Evolutionary conservation across 2,888 invertebrate species (phyloP).

Genomic region (Mesorhabditis spiculigera): DNA sequence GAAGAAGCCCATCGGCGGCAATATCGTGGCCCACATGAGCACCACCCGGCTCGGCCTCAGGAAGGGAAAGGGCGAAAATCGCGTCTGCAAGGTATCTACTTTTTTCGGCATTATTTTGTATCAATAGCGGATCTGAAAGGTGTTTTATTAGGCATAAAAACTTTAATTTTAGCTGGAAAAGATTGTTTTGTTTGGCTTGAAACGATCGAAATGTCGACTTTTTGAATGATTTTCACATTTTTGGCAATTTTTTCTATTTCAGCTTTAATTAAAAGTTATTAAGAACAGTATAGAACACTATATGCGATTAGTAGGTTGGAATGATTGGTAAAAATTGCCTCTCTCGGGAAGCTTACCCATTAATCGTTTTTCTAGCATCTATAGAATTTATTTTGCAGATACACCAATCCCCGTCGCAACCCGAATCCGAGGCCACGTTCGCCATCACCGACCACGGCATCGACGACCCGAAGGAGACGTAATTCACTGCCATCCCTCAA

Average conservation of each 20-base stretch:
- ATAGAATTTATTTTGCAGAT: neutral
- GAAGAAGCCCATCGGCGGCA: slow-evolving; percentile 77
- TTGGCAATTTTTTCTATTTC: slow-evolving; percentile 1
- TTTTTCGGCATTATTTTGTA: too few species aligned
- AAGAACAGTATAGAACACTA: neutral
- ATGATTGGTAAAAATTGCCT: slow-evolving; percentile 11
- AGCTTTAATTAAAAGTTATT: neutral
- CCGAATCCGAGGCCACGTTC: slow-evolving; percentile 96
- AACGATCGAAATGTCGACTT: too few species aligned
- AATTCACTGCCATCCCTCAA: too few species aligned
- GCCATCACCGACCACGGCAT: slow-evolving; percentile 92
- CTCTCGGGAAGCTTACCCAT: slow-evolving; percentile 3
- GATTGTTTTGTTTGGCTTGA: too few species aligned
- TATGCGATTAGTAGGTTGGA: slow-evolving; percentile 6
- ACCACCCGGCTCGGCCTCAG: slow-evolving; percentile 73
- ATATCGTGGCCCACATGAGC: slow-evolving; percentile 77
- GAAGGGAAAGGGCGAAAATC: slow-evolving; percentile 70
- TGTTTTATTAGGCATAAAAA: too few species aligned
- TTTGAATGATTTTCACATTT: slow-evolving; percentile 6
- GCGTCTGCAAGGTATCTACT: slow-evolving; percentile 74
- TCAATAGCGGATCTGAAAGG: too few species aligned
- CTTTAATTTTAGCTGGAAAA: too few species aligned
- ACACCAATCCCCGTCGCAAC: slow-evolving; percentile 64
- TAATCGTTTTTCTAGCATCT: too few species aligned
- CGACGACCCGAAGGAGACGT: slow-evolving; percentile 82